phyloP scores from a whole-genome alignment of 2,113 vertebrate genomes.

The Pithys albifrons region DNA sequence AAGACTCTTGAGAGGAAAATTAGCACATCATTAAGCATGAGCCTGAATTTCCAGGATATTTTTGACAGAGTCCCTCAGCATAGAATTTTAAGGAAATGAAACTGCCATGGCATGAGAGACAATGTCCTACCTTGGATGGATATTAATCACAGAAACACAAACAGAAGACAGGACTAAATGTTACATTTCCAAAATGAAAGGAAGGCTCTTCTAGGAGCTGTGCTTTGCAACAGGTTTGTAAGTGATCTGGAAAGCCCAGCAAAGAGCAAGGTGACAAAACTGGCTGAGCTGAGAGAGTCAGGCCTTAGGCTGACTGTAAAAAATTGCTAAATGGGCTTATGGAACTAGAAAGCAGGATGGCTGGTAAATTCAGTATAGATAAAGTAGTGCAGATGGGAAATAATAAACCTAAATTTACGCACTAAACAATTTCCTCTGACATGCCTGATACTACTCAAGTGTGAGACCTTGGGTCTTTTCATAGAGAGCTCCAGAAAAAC shows the following conservation, averaged over 20 bases:
- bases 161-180: not conserved
- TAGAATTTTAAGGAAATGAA: not conserved
- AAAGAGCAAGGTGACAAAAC: not conserved
- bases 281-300: not conserved
- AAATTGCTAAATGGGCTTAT: not conserved
- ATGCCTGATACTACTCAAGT: not conserved
- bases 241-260: not conserved
- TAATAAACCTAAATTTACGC: not conserved
- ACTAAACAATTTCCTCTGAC: not conserved
- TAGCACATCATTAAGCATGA: not conserved
- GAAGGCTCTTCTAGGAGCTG: not conserved
- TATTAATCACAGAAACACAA: not conserved
- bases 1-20: not conserved
- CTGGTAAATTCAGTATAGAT: not conserved
- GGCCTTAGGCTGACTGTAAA: not conserved
- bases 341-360: not conserved
- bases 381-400: not conserved
- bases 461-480: not conserved
- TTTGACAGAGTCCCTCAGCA: not conserved
- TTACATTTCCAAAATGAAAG: not conserved
- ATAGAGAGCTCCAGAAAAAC: not conserved
- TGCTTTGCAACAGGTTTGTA: fast-evolving
- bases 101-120: not conserved
- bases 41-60: not conserved
- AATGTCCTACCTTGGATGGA: not conserved